Evolutionary conservation across 1,140 invertebrate genomes (phyloP).

Genomic region (Aphaenogaster rudis): DNA sequence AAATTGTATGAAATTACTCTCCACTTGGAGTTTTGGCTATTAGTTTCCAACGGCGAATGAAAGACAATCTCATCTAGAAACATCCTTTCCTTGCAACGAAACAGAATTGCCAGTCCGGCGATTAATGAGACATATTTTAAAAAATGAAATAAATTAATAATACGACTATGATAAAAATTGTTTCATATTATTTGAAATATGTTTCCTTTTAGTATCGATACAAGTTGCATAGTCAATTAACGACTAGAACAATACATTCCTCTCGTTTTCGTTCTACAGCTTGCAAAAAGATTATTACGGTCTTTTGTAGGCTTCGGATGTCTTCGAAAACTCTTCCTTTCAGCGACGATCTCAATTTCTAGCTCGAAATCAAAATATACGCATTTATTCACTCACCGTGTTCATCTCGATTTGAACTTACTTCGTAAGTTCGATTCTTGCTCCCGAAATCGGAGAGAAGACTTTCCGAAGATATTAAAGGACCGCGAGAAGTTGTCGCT

Average conservation of each 20-base stretch:
- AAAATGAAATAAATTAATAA: not conserved
- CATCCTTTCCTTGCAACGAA: not conserved
- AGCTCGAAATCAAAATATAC: not conserved
- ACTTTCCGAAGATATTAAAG: not conserved
- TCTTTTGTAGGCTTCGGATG: not conserved
- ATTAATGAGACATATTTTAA: not conserved
- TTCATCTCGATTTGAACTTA: not conserved
- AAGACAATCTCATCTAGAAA: not conserved
- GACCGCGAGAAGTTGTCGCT: not conserved
- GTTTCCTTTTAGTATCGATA: not conserved
- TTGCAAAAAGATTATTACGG: not conserved
- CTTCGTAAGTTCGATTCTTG: not conserved
- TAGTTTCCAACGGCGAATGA: not conserved
- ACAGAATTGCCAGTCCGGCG: not conserved
- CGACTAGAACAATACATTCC: not conserved
- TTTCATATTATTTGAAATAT: slow-evolving; percentile 1
- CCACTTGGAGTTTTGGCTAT: slow-evolving; percentile 11
- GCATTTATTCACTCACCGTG: not conserved
- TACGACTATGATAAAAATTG: not conserved
- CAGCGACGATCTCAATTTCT: not conserved
- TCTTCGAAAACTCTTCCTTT: not conserved
- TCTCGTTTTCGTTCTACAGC: not conserved
- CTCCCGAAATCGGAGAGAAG: not conserved
- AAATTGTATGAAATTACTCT: slow-evolving; percentile 35
- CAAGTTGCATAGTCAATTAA: not conserved